A percentile compares a stretch with the other conserved stretches of the same genome.
These are phyloP conservation scores for Apteryx owenii DNA, from an alignment of 2,113 vertebrate genomes.

Conservation along the genomic window DNA sequence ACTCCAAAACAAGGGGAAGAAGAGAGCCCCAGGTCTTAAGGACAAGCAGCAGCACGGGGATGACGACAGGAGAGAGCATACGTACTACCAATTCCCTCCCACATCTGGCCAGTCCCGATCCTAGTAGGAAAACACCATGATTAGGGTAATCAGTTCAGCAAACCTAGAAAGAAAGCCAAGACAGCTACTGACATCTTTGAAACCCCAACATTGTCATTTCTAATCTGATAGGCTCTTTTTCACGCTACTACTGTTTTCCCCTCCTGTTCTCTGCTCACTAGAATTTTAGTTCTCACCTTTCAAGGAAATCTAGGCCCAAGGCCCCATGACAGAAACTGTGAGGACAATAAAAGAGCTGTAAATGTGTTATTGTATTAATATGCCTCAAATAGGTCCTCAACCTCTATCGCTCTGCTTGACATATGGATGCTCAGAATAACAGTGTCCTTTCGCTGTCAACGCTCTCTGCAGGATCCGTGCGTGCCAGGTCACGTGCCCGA, in stretches of 20 bases:
- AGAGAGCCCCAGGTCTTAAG: neutral
- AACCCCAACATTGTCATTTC: neutral
- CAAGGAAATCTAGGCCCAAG: neutral
- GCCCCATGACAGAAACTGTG: neutral
- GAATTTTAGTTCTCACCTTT: constrained; percentile 8
- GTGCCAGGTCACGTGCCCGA: neutral
- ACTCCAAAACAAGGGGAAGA: neutral
- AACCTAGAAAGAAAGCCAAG: neutral
- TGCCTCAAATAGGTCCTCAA: neutral
- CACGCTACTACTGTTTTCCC: neutral
- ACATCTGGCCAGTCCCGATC: fast-evolving
- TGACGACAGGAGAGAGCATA: fast-evolving
- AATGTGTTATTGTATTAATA: neutral
- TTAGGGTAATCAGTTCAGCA: neutral
- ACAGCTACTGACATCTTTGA: neutral
- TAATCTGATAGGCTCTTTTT: neutral
- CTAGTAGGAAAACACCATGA: fast-evolving
- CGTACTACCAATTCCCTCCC: fast-evolving
- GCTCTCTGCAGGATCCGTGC: neutral
- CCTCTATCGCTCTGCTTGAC: neutral
- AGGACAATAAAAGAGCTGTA: neutral
- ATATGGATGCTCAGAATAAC: neutral
- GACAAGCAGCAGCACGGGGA: fast-evolving
- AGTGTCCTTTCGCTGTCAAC: neutral
- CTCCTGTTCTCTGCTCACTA: neutral